phyloP scores from a whole-genome alignment of 2,797 vertebrate genomes.

The Rhyacichthys aspro region DNA sequence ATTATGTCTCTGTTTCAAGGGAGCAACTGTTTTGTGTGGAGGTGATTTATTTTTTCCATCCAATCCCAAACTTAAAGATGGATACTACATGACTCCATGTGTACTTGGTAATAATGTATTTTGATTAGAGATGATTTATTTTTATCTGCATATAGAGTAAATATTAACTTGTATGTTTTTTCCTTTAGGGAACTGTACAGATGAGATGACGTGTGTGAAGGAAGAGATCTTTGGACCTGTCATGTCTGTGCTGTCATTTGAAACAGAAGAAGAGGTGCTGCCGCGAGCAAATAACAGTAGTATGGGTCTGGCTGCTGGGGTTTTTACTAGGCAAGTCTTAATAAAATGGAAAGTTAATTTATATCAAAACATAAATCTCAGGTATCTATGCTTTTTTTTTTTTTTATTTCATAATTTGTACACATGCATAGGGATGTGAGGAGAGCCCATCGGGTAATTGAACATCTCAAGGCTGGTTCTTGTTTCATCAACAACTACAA shows the following conservation, averaged over 20 bases:
- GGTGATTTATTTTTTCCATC: constrained; percentile 85
- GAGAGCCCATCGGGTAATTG: constrained; percentile 90
- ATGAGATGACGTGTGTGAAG: constrained; percentile 93
- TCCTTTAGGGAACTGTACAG: constrained; percentile 85
- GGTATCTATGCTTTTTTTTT: no score
- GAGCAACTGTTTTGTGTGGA: constrained; percentile 90
- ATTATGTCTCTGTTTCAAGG: constrained; percentile 72
- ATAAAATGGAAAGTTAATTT: no score
- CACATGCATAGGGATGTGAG: constrained; percentile 84
- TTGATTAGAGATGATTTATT: neutral
- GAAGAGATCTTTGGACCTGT: constrained; percentile 99
- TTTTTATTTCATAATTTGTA: neutral
- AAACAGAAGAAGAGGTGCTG: constrained; percentile 91
- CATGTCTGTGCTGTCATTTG: constrained; percentile 94
- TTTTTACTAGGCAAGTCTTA: constrained; percentile 89
- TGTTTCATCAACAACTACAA: constrained; percentile 99
- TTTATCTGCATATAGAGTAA: neutral
- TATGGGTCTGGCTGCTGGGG: constrained; percentile 91
- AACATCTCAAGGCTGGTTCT: constrained; percentile 90
- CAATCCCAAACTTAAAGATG: constrained; percentile 88
- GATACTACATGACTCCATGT: constrained; percentile 94
- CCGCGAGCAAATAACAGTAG: constrained; percentile 87
- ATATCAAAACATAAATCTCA: neutral
- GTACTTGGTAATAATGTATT: constrained; percentile 83
- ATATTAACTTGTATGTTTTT: neutral